These are phyloP conservation scores for Protophormia terraenovae DNA, from an alignment of 2,888 invertebrate genomes.

Conservation along the genomic window DNA sequence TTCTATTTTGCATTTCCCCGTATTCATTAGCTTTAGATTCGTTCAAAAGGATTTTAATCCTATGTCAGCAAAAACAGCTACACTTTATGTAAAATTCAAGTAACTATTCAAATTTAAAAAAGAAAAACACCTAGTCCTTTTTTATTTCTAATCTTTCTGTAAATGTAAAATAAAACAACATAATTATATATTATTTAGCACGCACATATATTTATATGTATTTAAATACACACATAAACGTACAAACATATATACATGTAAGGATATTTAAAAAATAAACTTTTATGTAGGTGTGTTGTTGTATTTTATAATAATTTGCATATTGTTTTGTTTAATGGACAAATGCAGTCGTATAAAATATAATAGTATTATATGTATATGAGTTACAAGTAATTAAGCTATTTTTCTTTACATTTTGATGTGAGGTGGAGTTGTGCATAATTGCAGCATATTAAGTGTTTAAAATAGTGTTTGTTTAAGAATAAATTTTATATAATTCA, in stretches of 20 bases:
- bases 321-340: neutral
- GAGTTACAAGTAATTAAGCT: constrained; percentile 9
- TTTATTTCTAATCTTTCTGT: no score
- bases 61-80: no score
- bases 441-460: neutral
- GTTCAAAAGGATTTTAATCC: no score
- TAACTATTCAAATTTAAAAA: neutral
- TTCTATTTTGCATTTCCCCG: no score
- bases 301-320: neutral
- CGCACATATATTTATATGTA: neutral
- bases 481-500: neutral
- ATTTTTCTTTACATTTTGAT: neutral
- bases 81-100: no score
- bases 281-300: neutral
- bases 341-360: constrained; percentile 17
- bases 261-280: constrained; percentile 22
- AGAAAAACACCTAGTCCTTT: neutral
- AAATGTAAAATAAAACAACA: neutral
- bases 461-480: neutral
- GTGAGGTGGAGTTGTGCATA: constrained; percentile 2
- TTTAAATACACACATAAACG: neutral
- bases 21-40: no score
- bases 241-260: constrained; percentile 15
- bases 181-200: neutral
- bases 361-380: neutral